phyloP scores from a whole-genome alignment of 2,888 invertebrate genomes.

The Synanthedon andrenaeformis region DNA sequence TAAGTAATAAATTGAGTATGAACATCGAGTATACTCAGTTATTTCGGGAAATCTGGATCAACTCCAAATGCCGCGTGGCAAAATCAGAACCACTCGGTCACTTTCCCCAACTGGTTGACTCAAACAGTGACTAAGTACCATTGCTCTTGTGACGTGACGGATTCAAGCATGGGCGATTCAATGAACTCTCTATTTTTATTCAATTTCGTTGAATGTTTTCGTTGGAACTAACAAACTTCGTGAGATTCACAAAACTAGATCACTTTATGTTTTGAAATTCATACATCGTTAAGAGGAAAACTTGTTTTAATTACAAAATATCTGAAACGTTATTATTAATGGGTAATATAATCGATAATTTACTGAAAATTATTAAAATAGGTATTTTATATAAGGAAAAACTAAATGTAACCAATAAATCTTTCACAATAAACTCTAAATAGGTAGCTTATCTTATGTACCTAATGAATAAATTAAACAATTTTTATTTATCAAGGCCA shows the following conservation, averaged over 20 bases:
- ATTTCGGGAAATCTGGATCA: conserved; percentile 65
- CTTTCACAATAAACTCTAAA: too few species aligned
- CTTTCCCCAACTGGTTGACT: conserved; percentile 48
- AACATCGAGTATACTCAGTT: conserved; percentile 46
- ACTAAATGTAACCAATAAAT: too few species aligned
- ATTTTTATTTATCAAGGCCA: too few species aligned
- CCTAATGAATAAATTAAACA: too few species aligned
- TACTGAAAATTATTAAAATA: too few species aligned
- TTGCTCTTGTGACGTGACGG: conserved; percentile 7
- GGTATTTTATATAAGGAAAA: too few species aligned
- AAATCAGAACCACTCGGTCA: conserved; percentile 55
- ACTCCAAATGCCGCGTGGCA: conserved; percentile 52
- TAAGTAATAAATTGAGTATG: conserved; percentile 44
- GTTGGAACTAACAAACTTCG: conserved; percentile 4
- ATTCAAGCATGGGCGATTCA: conserved; percentile 20
- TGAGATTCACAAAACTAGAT: background rate
- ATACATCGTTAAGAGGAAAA: too few species aligned
- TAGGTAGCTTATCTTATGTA: too few species aligned
- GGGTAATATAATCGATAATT: too few species aligned
- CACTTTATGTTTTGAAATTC: too few species aligned
- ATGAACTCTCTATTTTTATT: conserved; percentile 30
- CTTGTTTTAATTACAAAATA: too few species aligned
- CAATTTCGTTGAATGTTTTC: conserved; percentile 7
- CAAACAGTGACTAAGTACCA: conserved; percentile 30
- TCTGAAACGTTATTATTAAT: too few species aligned